Evolutionary conservation across 2,888 invertebrate genomes (phyloP).

Genomic region (Oeneis ivallda): DNA sequence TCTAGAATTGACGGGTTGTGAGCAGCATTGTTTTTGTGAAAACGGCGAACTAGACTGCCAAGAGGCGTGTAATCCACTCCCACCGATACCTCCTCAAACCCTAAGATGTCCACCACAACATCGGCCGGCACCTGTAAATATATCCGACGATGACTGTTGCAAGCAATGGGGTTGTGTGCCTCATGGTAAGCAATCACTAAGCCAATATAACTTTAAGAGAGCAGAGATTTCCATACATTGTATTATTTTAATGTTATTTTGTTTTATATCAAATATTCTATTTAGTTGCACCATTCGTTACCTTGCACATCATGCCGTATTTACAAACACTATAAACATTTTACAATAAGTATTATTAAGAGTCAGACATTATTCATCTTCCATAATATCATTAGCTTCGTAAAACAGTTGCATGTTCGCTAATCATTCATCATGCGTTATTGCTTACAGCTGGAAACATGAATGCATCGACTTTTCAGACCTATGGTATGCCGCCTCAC

Average conservation of each 20-base stretch:
- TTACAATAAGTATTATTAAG: neutral
- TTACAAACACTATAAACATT: constrained; percentile 2
- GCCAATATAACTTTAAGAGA: neutral
- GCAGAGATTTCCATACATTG: neutral
- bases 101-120: constrained; percentile 88
- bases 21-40: constrained; percentile 92
- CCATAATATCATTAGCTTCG: constrained; percentile 34
- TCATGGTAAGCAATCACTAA: constrained; percentile 51
- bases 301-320: constrained; percentile 5
- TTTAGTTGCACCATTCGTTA: constrained; percentile 4
- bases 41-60: constrained; percentile 93
- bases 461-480: constrained; percentile 52
- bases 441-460: constrained; percentile 69
- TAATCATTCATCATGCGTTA: constrained; percentile 58
- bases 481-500: constrained; percentile 51
- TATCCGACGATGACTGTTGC: constrained; percentile 90
- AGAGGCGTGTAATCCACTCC: constrained; percentile 88
- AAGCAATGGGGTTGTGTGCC: constrained; percentile 87
- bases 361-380: constrained; percentile 1
- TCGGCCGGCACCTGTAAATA: constrained; percentile 83
- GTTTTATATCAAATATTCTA: neutral
- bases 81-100: constrained; percentile 87
- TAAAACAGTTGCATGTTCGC: constrained; percentile 47
- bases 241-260: neutral
- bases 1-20: constrained; percentile 89